Percentiles rank a stretch among this genome's conserved stretches.
These are phyloP conservation scores for Styela clava DNA, from an alignment of 23 tunicate genomes.

Conservation along the genomic window DNA sequence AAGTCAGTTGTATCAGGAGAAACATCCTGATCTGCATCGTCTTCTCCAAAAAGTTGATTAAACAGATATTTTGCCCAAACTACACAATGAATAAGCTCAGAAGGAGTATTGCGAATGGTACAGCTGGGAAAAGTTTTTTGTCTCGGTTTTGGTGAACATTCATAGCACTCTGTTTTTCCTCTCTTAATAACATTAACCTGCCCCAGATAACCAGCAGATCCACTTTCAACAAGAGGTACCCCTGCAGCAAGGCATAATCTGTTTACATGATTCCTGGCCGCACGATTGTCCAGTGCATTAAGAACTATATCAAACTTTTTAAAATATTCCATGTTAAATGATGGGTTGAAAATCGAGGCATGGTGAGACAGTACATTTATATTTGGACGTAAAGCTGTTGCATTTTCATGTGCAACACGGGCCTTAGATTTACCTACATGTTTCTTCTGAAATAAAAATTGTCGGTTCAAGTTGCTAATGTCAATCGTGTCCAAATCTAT, in stretches of 20 bases:
- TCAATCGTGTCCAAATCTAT: conserved; percentile 94
- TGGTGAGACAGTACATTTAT: conserved; percentile 63
- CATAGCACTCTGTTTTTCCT: conserved; percentile 83
- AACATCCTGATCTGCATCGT: conserved; percentile 96
- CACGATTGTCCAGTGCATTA: conserved; percentile 78
- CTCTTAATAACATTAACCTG: conserved; percentile 76
- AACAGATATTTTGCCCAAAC: conserved; percentile 97
- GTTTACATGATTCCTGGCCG: conserved; percentile 96
- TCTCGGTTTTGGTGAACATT: conserved; percentile 84
- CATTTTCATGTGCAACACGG: conserved; percentile 74
- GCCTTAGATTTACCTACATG: conserved; percentile 93
- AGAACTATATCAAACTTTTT: conserved; percentile 86
- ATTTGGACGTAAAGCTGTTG: conserved; percentile 41
- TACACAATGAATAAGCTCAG: conserved; percentile 90
- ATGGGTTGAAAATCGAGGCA: conserved; percentile 87
- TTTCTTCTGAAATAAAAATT: conserved; percentile 86
- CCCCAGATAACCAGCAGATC: conserved; percentile 92
- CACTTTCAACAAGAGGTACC: conserved; percentile 91
- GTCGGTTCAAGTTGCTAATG: conserved; percentile 90
- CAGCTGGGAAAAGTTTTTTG: conserved; percentile 93
- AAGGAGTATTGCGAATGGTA: conserved; percentile 96
- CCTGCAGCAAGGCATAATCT: conserved; percentile 88
- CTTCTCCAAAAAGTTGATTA: conserved; percentile 95
- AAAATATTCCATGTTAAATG: conserved; percentile 76
- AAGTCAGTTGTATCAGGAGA: conserved; percentile 95